Percentiles rank a stretch among this genome's conserved stretches.
Evolutionary conservation across 2,888 invertebrate species (phyloP).

Genomic region (Catocala fraxini): DNA sequence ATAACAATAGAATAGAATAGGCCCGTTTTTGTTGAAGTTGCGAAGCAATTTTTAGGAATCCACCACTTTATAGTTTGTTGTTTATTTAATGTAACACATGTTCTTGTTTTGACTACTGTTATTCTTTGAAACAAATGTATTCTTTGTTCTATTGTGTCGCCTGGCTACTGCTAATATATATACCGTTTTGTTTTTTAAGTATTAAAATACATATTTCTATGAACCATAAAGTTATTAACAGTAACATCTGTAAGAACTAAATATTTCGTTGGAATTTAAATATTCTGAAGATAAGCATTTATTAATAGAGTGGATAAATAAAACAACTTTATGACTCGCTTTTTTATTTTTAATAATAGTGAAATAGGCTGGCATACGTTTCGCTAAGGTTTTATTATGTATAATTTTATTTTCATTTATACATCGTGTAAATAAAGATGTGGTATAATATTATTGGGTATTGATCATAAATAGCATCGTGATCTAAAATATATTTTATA

Average conservation of each 20-base stretch:
- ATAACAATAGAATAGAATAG: slow-evolving; percentile 74
- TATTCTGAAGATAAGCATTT: neutral
- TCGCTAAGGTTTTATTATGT: too few species aligned
- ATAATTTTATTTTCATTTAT: too few species aligned
- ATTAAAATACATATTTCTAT: slow-evolving; percentile 15
- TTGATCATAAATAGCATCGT: too few species aligned
- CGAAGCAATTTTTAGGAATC: slow-evolving; percentile 54
- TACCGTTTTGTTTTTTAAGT: slow-evolving; percentile 28
- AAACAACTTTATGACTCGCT: too few species aligned
- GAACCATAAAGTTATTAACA: slow-evolving; percentile 7
- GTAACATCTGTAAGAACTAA: neutral
- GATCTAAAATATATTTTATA: too few species aligned
- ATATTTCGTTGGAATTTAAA: slow-evolving; percentile 3
- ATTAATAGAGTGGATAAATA: too few species aligned
- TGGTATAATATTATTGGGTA: too few species aligned
- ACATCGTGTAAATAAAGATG: too few species aligned
- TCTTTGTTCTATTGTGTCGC: slow-evolving; percentile 51
- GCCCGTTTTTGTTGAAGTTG: slow-evolving; percentile 58
- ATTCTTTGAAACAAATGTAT: slow-evolving; percentile 59
- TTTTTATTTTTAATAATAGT: too few species aligned
- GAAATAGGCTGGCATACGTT: too few species aligned
- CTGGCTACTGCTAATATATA: slow-evolving; percentile 44
- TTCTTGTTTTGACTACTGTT: slow-evolving; percentile 68
- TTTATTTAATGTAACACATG: slow-evolving; percentile 64
- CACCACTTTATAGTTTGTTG: slow-evolving; percentile 49